phyloP scores from a whole-genome alignment of 1,140 invertebrate species.

The Rhopalosiphum maidis region DNA sequence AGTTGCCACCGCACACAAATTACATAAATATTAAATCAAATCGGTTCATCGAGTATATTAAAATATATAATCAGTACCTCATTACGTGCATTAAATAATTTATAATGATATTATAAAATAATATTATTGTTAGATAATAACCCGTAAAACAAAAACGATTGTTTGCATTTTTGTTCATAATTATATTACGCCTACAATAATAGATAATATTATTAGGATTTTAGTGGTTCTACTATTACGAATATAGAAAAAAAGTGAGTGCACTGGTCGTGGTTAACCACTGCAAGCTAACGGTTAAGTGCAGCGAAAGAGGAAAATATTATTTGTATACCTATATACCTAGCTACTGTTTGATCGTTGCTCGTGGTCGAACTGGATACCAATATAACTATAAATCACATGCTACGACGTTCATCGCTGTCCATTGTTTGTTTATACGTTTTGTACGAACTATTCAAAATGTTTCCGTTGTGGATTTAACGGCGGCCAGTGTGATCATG shows the following conservation, averaged over 20 bases:
- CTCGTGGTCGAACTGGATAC: neutral
- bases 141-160: neutral
- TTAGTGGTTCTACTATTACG: neutral
- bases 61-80: neutral
- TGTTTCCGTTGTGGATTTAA: neutral
- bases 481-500: no score
- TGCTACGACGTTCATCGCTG: neutral
- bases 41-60: neutral
- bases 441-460: neutral
- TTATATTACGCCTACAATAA: neutral
- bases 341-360: neutral
- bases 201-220: neutral
- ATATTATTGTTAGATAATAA: neutral
- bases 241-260: neutral
- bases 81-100: neutral
- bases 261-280: neutral
- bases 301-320: neutral
- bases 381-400: neutral
- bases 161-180: neutral
- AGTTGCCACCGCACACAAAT: neutral
- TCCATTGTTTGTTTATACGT: neutral
- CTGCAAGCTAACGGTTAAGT: neutral
- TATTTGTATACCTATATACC: neutral
- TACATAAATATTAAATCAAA: neutral
- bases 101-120: neutral